phyloP scores from a whole-genome alignment of 1,140 invertebrate genomes.

The Drosophila mayri region DNA sequence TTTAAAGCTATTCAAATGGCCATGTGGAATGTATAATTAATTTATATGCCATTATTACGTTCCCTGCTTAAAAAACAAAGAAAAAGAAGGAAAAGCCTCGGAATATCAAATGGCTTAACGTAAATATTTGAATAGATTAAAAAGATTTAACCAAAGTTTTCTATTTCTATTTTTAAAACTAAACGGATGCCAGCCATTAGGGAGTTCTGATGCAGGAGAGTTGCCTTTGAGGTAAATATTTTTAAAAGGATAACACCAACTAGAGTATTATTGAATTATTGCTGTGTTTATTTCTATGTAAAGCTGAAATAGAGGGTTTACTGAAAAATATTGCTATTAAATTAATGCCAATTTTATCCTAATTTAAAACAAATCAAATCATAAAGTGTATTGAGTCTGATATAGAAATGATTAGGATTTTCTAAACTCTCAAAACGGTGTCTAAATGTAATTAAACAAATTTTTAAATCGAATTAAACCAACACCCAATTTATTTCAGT shows the following conservation, averaged over 20 bases:
- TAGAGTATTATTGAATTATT: slow-evolving; percentile 10
- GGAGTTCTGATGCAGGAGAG: neutral
- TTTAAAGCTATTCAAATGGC: neutral
- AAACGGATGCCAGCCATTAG: neutral
- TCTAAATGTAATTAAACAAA: neutral
- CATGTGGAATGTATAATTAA: neutral
- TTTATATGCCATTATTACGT: neutral
- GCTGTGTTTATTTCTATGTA: slow-evolving; percentile 13
- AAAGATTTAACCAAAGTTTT: neutral
- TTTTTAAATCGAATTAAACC: no score
- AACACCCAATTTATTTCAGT: slow-evolving; percentile 1
- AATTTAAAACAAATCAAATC: neutral
- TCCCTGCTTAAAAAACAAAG: no score
- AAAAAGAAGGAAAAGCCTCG: no score
- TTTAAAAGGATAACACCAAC: neutral
- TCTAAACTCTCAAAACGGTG: neutral
- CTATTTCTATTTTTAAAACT: neutral
- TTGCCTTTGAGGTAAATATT: slow-evolving; percentile 4
- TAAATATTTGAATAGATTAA: neutral
- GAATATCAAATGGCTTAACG: neutral
- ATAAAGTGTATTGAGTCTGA: neutral
- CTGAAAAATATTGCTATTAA: neutral
- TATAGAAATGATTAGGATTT: no score
- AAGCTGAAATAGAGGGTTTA: neutral
- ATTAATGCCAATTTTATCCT: neutral